Conservation (phyloP, 1,140 invertebrate genomes). For the Nasonia vitripennis region DNA sequence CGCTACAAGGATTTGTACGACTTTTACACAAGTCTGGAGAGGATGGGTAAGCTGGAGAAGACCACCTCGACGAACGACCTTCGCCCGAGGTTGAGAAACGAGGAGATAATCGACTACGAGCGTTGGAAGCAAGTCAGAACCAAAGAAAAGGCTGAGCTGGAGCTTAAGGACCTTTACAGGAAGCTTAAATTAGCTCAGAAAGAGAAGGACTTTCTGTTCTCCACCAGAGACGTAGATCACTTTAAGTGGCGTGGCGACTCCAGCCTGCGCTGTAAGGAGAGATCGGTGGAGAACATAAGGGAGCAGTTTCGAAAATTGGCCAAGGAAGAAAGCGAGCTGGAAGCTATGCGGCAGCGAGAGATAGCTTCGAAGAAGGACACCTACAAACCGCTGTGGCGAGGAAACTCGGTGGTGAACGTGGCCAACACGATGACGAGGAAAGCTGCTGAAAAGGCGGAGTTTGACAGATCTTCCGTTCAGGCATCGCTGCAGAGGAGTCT, state of each 20-base stretch:
- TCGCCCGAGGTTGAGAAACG: conserved; percentile 81
- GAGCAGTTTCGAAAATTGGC: conserved; percentile 81
- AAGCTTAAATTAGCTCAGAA: conserved; percentile 87
- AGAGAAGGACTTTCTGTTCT: conserved; percentile 89
- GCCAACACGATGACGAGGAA: conserved; percentile 80
- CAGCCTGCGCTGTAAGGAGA: conserved; percentile 87
- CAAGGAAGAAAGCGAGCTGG: conserved; percentile 72
- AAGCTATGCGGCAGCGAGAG: conserved; percentile 70
- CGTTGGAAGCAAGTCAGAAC: conserved; percentile 87
- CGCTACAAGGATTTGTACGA: conserved; percentile 90
- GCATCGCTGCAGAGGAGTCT: conserved; percentile 73
- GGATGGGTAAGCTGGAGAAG: conserved; percentile 87
- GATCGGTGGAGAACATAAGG: conserved; percentile 90
- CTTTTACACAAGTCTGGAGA: conserved; percentile 90
- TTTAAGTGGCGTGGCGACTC: conserved; percentile 85
- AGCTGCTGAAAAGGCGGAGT: conserved; percentile 59
- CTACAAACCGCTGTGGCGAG: conserved; percentile 89
- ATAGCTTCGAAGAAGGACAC: conserved; percentile 78
- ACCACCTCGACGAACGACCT: conserved; percentile 83
- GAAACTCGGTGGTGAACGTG: conserved; percentile 86
- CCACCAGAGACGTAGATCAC: conserved; percentile 82
- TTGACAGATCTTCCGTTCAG: conserved; percentile 60
- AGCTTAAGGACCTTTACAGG: conserved; percentile 84
- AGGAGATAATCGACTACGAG: conserved; percentile 91
- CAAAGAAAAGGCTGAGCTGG: conserved; percentile 88